Base-by-base conservation (phyloP, 92 coral and sea anemone genomes). In the Heteractis magnifica region DNA sequence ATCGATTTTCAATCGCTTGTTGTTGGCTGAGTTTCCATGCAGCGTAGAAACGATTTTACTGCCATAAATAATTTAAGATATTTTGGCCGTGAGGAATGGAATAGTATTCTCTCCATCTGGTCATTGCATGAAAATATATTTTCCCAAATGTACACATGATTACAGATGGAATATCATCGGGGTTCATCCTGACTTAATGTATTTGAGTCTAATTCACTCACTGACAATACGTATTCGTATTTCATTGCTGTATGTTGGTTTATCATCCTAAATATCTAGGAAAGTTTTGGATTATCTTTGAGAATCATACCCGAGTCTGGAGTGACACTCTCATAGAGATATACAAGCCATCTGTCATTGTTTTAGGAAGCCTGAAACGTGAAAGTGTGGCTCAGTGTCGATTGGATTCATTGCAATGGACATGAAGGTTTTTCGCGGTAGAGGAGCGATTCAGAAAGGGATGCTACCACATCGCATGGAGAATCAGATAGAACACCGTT, bases 281-380 rank as follows among this genome's bases (percentile, higher is more conserved):
- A n/a, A 11, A n/a, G 23, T 9, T 68, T 23, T 20, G 34, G 84
- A 75, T 81, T 68, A 81, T 81, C 84, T 23, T 6, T 18, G 41
- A 15, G 52, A 81, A 81, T n/a, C 84, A 71, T 77, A 10, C 65
- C 21, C 56, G 65, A 65, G 50, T 81, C 77, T 81, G 84, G 77
- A 81, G 49, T 53, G 74, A 80, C 75, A 76, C 64, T 50, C 23
- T 13, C n/a, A 15, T 18, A 62, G n/a, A 10, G 15, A 15, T n/a
- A 65, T 21, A 48, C 20, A 49, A 59, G 82, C 70, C 75, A 65
- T 44, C 41, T 62, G 75, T 49, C 34, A 55, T 65, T 49, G n/a
- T 62, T 26, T 80, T n/a, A 18, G 0, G 21, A 52, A 76, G 4
- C 50, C 56, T n/a, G 6, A 18, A 76, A n/a, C 8, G 21, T 18